Evolutionary conservation across 1,140 invertebrate species (phyloP), one percentile per base, ranked within the genome.

Genomic region (Panulirus ornatus): DNA sequence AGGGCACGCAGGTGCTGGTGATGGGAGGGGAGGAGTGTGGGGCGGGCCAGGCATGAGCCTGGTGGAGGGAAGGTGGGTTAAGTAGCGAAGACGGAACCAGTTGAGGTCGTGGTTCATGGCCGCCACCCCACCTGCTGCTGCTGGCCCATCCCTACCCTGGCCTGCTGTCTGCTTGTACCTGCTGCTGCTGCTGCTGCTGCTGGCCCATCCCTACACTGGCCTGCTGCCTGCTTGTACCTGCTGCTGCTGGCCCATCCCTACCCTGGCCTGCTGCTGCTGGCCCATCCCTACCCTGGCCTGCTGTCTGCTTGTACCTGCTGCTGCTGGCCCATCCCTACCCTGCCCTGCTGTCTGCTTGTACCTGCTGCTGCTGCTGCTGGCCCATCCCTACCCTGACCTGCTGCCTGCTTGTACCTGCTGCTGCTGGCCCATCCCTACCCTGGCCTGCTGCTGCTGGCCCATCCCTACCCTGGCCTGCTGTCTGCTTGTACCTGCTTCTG

Each of bases 41-140:
- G 44, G 16, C 1, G 16, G 44, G 16, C 8, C 44, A 8, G n/a
- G 8, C 44, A 8, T 47, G 44, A 16, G 44, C 8, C 44, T 47
- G 44, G 44, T n/a, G n/a, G 44, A 16, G 44, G 44, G 44, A 9
- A 9, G 44, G 16, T 16, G 54, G 54, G 54, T 16, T 58, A 9
- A 58, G 54, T 66, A 66, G 58, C 30, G 58, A 66, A 66, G 58
- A 66, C n/a, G 58, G 58, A 30, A 30, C 58, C 58, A 30, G n/a
- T 5, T 30, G 58, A 66, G 58, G 58, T 66, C 58, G 27, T 66
- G n/a, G 58, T 27, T 66, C 58, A 66, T 5, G 58, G 58, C n/a
- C 58, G n/a, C 58, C 58, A 66, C 58, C 22, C 54, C 58, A 5
- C 16, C 19, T 58, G 54, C 54, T 58, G 54, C 54, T 58, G 5